Base-by-base conservation (phyloP, 2,888 invertebrate genomes). In the Andrena praecox region DNA sequence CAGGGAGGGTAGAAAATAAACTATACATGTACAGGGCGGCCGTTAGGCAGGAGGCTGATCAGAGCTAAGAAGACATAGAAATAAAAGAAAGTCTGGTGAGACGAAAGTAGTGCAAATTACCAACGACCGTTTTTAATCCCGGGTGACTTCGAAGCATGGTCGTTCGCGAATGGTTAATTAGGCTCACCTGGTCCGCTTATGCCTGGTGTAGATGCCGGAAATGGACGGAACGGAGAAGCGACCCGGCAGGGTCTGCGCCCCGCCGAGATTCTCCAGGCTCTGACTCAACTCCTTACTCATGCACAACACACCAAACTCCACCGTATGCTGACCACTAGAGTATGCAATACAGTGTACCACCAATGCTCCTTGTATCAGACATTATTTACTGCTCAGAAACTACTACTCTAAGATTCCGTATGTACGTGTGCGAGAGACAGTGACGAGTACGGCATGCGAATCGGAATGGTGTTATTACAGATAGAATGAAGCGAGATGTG, bases 141-240 rank as follows among this genome's bases (percentile, higher is more conserved):
- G 89, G 85, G 87, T 90, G 89, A 90, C 87, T 84, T 87, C 85
- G 79, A 87, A 89, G 88, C 89, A 75, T 87, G 87, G 89, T 86
- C 87, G 89, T 82, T 89, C 80, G 82, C 80, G 56, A 75, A 73
- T 81, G 82, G 86, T 89, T 89, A 86, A 89, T 88, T 89, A 87
- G 89, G 94, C 95, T 95, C 96, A 97, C 97, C 97, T 97, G 96
- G 96, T 97, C 95, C 97, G 96, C 95, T 97, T 97, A 95, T 97
- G 97, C 93, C 97, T 96, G 95, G 96, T 96, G 94, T 97, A 96
- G 95, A 97, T 96, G 95, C 97, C 97, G 95, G 96, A 96, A 95
- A 97, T 94, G 91, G 94, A 93, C 82, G 94, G 93, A 93, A 95
- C 95, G 94, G 95, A 95, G 94, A 96, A 95, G 93, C 95, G 95